phyloP scores from a whole-genome alignment of 2,888 invertebrate genomes.

The Ephialtes manifestator region DNA sequence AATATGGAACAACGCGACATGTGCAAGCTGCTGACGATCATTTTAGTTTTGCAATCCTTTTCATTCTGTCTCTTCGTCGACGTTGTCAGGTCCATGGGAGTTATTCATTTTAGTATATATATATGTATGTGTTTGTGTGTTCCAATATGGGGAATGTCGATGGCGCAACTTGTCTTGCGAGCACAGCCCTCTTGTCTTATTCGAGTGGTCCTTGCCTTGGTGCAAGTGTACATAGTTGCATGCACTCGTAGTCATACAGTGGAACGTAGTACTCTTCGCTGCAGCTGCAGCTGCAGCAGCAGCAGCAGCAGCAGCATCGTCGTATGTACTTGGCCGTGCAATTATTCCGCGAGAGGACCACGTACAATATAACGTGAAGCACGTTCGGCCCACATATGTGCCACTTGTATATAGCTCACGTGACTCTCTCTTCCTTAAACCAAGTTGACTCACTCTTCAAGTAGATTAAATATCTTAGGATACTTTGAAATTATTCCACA shows the following conservation, averaged over 20 bases:
- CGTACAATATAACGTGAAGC: constrained; percentile 33
- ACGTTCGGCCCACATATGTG: constrained; percentile 65
- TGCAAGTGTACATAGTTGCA: constrained; percentile 43
- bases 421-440: constrained; percentile 15
- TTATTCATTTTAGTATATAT: constrained; percentile 74
- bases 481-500: constrained; percentile 18
- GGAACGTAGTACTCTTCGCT: constrained; percentile 6
- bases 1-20: constrained; percentile 52
- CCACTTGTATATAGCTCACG: constrained; percentile 20
- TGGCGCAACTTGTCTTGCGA: constrained; percentile 66
- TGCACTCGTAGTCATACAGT: constrained; percentile 2
- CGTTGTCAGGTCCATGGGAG: constrained; percentile 76
- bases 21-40: constrained; percentile 76
- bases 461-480: constrained; percentile 9
- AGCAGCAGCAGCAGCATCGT: constrained; percentile 52
- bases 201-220: constrained; percentile 76
- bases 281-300: background rate
- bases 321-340: constrained; percentile 61
- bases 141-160: constrained; percentile 63
- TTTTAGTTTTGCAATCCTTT: constrained; percentile 80
- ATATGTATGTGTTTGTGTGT: constrained; percentile 56
- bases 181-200: constrained; percentile 78
- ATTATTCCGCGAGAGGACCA: constrained; percentile 55
- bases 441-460: constrained; percentile 18
- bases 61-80: constrained; percentile 39